Evolutionary conservation across 2,888 invertebrate species (phyloP).

Genomic region (Terebella lapidaria): DNA sequence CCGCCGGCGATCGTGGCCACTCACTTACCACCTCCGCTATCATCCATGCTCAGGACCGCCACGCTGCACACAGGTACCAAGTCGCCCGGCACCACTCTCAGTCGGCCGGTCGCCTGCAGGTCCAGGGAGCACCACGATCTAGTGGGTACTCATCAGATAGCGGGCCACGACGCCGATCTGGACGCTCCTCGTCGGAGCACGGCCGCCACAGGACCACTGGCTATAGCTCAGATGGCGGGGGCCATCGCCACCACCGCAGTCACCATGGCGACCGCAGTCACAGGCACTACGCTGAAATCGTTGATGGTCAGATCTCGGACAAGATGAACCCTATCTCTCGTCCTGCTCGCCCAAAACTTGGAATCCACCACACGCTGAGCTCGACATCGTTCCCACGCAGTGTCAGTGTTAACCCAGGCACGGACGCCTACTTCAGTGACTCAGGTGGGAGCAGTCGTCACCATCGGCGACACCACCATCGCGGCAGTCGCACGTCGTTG

Average conservation of each 20-base stretch:
- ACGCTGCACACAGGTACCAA: neutral
- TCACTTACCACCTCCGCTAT: neutral
- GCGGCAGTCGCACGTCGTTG: neutral
- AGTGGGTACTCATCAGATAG: slow-evolving; percentile 11
- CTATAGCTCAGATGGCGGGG: slow-evolving; percentile 1
- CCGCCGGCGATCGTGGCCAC: neutral
- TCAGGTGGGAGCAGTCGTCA: neutral
- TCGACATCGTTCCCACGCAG: slow-evolving; percentile 9
- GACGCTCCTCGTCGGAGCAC: neutral
- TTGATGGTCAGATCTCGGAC: neutral
- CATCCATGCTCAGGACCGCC: neutral
- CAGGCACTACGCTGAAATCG: slow-evolving; percentile 10
- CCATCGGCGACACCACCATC: slow-evolving; percentile 10
- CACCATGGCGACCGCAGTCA: neutral
- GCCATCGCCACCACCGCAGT: neutral
- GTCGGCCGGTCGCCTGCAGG: neutral
- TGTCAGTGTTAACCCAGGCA: neutral
- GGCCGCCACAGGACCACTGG: slow-evolving; percentile 3
- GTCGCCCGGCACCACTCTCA: neutral
- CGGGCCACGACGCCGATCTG: slow-evolving; percentile 8
- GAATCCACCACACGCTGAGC: slow-evolving; percentile 4
- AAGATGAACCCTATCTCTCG: slow-evolving; percentile 31
- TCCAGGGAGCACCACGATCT: neutral
- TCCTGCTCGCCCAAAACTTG: slow-evolving; percentile 30
- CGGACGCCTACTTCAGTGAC: neutral